These are phyloP conservation scores for Nothoprocta pentlandii DNA, from an alignment of 2,113 vertebrate genomes.

Conservation along the genomic window DNA sequence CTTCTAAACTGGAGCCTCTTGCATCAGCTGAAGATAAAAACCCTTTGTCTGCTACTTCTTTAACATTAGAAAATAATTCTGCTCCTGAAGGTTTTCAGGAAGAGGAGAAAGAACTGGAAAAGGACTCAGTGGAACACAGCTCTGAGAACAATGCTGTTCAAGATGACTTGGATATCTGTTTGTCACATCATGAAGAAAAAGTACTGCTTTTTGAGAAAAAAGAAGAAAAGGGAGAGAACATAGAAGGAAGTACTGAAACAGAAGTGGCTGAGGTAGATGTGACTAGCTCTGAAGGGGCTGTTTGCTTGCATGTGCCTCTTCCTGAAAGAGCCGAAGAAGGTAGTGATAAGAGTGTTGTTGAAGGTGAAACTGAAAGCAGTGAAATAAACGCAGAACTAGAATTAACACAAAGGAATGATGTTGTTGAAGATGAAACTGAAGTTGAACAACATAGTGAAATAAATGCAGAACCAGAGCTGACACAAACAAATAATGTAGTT, in stretches of 20 bases:
- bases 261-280: not conserved
- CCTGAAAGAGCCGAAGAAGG: constrained; percentile 28
- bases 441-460: not conserved
- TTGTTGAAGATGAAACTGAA: constrained; percentile 23
- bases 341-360: not conserved
- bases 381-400: constrained; percentile 11
- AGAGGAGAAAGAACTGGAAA: constrained; percentile 42
- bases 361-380: not conserved
- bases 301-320: not conserved
- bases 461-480: not conserved
- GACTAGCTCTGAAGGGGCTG: not conserved
- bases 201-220: constrained; percentile 8
- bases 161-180: not conserved
- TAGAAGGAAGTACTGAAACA: not conserved
- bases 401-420: not conserved
- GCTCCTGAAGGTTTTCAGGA: constrained; percentile 37
- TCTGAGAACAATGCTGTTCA: constrained; percentile 11
- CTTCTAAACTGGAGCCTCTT: constrained; percentile 16
- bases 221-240: constrained; percentile 32
- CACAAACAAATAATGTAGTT: not conserved
- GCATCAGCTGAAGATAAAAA: constrained; percentile 61
- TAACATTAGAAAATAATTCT: constrained; percentile 11
- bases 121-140: not conserved
- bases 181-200: constrained; percentile 41
- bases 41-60: not conserved